Percentiles rank a stretch among this genome's conserved stretches.
phyloP scores from a whole-genome alignment of 1,140 invertebrate genomes.

The Drosophila navojoa region DNA sequence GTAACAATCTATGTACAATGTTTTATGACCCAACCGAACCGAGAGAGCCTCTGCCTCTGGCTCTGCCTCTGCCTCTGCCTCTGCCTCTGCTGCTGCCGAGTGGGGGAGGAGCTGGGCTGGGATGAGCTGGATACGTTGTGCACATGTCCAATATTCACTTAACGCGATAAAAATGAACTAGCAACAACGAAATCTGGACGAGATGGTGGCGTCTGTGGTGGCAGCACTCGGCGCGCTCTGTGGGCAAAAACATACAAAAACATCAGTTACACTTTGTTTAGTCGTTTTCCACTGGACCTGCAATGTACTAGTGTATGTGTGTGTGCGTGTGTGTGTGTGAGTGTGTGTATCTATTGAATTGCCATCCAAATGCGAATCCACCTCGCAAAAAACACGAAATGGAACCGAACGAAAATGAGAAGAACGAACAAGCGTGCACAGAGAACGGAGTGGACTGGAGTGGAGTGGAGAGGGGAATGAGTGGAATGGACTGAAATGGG shows the following conservation, averaged over 20 bases:
- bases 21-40: conserved; percentile 36
- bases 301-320: conserved; percentile 34
- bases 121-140: conserved; percentile 14
- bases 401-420: not conserved
- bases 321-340: conserved; percentile 36
- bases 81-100: not conserved
- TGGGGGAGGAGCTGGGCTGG: not conserved
- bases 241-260: conserved; percentile 71
- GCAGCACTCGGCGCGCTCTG: conserved; percentile 13
- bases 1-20: conserved; percentile 63
- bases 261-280: conserved; percentile 78
- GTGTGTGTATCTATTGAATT: conserved; percentile 44
- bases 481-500: not conserved
- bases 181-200: conserved; percentile 73
- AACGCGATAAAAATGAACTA: conserved; percentile 82
- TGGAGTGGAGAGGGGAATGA: not conserved
- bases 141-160: conserved; percentile 81
- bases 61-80: not conserved
- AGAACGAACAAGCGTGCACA: conserved; percentile 1
- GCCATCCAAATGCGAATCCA: conserved; percentile 11
- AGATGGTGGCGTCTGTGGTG: conserved; percentile 37
- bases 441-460: not conserved
- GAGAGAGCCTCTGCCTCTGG: not conserved
- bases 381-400: not conserved
- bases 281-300: conserved; percentile 48